Base-by-base conservation (phyloP, 2,888 invertebrate genomes). In the Microctonus hyperodae region DNA sequence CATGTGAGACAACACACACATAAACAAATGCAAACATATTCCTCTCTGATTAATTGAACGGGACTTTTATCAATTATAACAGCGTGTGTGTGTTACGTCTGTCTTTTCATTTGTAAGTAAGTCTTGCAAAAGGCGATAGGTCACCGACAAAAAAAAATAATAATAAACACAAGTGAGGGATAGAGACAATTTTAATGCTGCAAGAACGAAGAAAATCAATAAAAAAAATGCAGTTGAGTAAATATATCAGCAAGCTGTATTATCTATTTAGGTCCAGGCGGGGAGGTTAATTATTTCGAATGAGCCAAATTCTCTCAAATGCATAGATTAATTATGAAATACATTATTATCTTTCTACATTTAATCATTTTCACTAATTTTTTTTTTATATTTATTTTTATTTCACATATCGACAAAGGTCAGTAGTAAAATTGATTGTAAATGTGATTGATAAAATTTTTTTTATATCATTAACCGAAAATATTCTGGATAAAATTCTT, bases 261-360 rank as follows among this genome's bases (percentile, higher is more conserved):
- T 79, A 78, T 80, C 77, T 74, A 74, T 71, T 73, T 74, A 70
- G 75, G 76, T 78, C 75, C 71, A 58, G 25, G 16, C 16, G 7
- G 16, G 16, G 44, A 16, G 65, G 59, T 71, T 20, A 31, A 61
- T 28, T 53, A 28, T 33, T 51, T 28, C 16, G 33, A 55, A n/a
- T 5, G 31, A 31, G 16, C 55, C 31, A 13, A 31, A 55, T 55
- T 55, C 55, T 25, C 16, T 5, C 4, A 31, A 44, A 4, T 6
- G 1, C 44, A 0, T 1, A 16, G 1, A 2, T 4, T 2, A 44
- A n/a, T 44, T 44, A n/a, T 7, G 44, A 5, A 44, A 44, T 16
- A 28, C 28, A 28, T 16, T 3, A 44, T 16, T 16, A 44, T 44
- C 7, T 44, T 44, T 44, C 16, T 44, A 1, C 44, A 44, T 16